Base-by-base conservation (phyloP, 2,797 vertebrate species). In the Rallus crepitans region DNA sequence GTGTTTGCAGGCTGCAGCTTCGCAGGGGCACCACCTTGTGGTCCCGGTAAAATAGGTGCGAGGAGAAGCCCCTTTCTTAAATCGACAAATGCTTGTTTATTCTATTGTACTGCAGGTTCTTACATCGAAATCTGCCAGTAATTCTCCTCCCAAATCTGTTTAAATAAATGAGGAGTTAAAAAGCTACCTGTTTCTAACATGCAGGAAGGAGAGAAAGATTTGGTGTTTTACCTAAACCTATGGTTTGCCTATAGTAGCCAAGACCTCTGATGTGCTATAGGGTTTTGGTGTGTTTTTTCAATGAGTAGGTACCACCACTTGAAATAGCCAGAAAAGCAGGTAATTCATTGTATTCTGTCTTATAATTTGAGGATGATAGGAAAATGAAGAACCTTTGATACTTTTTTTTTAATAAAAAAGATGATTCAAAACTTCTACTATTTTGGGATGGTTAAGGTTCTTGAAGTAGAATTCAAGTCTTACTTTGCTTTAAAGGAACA, bases 11-110 rank as follows among this genome's bases (percentile, higher is more conserved):
- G 33, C 81, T 87, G 81, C 76, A 59, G 90, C 90, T 95, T 94
- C 91, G 57, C 97, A 90, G 89, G 50, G 94, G 96, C 97, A 72
- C 98, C 97, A 97, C 92, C 98, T 97, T 82, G 97, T 98, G 98
- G 98, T 50, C 10, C 27, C 95, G 90, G 85, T 57, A 92, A 94
- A 80, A 77, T 11, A 3, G 4, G 25, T 79, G 47, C 15, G 25
- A 75, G 82, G 64, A 19, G 12, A 72, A 72, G 24, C 35, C 33
- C 8, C 0, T 25, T 45, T 27, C 33, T 78, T 19, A 18, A 27
- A 50, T 0, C 2, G 3, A 42, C 50, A 23, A 47, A 21, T 21
- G 19, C 33, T 17, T 13, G 57, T 64, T 12, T 35, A 10, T 69
- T 48, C 31, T 20, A 12, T 40, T 55, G 5, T 40, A 35, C 25